Conservation (phyloP, 2,888 invertebrate genomes). For the Branchellion lobata region DNA sequence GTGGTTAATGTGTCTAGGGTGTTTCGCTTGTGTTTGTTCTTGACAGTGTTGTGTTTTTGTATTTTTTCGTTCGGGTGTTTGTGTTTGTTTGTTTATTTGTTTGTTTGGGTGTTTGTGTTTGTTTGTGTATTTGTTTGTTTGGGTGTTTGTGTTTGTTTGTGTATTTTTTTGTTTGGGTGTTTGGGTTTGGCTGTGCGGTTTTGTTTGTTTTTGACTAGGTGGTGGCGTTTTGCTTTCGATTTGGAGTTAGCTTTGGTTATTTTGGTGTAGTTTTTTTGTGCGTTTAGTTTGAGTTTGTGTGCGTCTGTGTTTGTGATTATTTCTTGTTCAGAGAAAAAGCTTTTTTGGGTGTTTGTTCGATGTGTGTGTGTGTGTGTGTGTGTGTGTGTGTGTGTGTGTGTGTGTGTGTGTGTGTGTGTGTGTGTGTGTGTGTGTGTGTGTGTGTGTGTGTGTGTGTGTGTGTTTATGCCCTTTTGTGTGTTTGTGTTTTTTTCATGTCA, state of each 20-base stretch:
- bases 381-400: conserved; percentile 12
- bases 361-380: conserved; percentile 13
- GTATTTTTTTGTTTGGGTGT: not conserved
- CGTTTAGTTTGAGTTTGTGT: not conserved
- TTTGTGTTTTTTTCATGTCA: not conserved
- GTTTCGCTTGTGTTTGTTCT: not conserved
- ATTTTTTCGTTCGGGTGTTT: conserved; percentile 12
- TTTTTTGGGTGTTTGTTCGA: not conserved
- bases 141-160: too few species aligned
- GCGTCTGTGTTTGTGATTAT: conserved; percentile 5
- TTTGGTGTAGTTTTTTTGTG: not conserved
- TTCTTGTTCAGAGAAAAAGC: not conserved
- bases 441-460: conserved; percentile 8
- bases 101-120: conserved; percentile 2
- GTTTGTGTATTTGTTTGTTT: not conserved
- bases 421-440: not conserved
- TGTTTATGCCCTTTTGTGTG: too few species aligned
- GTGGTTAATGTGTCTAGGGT: not conserved
- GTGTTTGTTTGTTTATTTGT: conserved; percentile 8
- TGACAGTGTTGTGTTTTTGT: conserved; percentile 2
- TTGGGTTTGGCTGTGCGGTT: not conserved
- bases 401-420: conserved; percentile 8
- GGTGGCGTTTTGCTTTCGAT: not conserved
- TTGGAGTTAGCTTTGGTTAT: not conserved
- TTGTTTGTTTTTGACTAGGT: conserved; percentile 4